A percentile compares a stretch with the other conserved stretches of the same genome.
phyloP scores from a whole-genome alignment of 1,140 invertebrate genomes.

The Lepidurus couesii region DNA sequence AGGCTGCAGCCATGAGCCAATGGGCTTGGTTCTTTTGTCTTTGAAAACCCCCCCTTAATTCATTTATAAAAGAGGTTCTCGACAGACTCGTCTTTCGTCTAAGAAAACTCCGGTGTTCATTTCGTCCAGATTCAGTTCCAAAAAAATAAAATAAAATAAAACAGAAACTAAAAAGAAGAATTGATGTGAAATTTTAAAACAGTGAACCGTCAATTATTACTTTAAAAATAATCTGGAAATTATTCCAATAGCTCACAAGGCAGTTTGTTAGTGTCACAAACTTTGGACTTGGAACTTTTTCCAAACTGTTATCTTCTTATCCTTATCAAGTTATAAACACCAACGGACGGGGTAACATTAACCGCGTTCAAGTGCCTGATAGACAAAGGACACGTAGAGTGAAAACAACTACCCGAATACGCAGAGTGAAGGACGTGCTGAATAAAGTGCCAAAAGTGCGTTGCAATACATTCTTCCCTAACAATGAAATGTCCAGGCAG shows the following conservation, averaged over 20 bases:
- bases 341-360: neutral
- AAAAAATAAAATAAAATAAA: neutral
- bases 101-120: neutral
- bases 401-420: no score
- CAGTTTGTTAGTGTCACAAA: neutral
- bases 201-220: no score
- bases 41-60: neutral
- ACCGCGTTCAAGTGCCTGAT: neutral
- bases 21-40: constrained; percentile 8
- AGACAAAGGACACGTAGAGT: no score
- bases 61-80: constrained; percentile 8
- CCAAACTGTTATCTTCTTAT: neutral
- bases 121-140: neutral
- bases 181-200: neutral
- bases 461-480: neutral
- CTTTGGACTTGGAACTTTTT: neutral
- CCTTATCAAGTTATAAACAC: no score
- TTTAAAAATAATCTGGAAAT: no score
- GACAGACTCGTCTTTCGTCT: neutral
- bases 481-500: neutral
- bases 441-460: neutral
- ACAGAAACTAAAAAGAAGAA: neutral
- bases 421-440: neutral
- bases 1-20: neutral
- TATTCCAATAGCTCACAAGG: neutral